Percentiles rank a stretch among this genome's conserved stretches.
phyloP scores from a whole-genome alignment of 64 coral and sea anemone species.

The Dendronephthya gigantea region DNA sequence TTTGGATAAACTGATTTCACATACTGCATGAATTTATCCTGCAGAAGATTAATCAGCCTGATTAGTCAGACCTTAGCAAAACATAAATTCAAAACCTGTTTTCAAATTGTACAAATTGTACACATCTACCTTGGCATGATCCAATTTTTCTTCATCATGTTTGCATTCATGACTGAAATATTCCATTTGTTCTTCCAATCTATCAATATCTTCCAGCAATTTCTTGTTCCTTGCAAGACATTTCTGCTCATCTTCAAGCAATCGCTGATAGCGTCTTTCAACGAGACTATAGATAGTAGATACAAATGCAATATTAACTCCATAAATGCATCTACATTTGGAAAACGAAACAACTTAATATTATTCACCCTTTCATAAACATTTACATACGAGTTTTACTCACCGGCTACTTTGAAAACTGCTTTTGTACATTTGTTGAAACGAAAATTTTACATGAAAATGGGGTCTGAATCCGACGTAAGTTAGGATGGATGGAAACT shows the following conservation, averaged over 20 bases:
- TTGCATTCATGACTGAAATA: not conserved
- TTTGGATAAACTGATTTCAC: not conserved
- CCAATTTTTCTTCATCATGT: not conserved
- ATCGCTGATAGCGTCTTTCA: not conserved
- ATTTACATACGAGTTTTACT: too few species aligned
- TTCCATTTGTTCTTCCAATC: not conserved
- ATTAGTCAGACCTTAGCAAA: not conserved
- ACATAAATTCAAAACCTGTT: not conserved
- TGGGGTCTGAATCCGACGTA: too few species aligned
- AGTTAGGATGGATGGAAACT: too few species aligned
- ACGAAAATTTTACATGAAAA: too few species aligned
- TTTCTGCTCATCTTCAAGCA: not conserved
- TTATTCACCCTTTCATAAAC: too few species aligned
- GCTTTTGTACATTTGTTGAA: too few species aligned
- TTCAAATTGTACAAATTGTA: not conserved
- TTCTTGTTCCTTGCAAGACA: not conserved
- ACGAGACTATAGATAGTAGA: not conserved
- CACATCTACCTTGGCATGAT: not conserved
- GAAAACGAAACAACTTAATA: too few species aligned
- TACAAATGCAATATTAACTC: not conserved
- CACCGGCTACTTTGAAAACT: too few species aligned
- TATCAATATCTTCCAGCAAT: not conserved
- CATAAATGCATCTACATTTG: not conserved
- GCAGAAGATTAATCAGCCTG: not conserved
- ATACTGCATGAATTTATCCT: not conserved